A percentile compares a stretch with the other conserved stretches of the same genome.
Evolutionary conservation across 2,888 invertebrate genomes (phyloP).

Genomic region (Bembecia ichneumoniformis): DNA sequence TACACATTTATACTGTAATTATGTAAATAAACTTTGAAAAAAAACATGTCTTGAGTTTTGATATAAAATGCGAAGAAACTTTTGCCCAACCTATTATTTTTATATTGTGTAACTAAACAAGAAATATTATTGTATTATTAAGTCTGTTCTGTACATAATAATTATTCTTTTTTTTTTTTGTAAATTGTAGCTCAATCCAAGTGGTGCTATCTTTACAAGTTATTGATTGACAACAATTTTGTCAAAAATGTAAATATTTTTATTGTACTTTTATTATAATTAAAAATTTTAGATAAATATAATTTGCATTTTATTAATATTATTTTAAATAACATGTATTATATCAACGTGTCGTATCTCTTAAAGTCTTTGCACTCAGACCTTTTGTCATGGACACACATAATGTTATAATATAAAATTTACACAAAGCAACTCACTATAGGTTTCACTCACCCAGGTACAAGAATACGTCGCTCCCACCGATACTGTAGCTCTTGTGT

Average conservation of each 20-base stretch:
- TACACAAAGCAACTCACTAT: background rate
- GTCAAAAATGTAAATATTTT: slow-evolving; percentile 13
- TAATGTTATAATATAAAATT: background rate
- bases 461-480: slow-evolving; percentile 84
- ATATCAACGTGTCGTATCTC: background rate
- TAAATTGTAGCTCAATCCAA: slow-evolving; percentile 33
- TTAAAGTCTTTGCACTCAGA: too few relatives aligned
- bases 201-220: slow-evolving; percentile 35
- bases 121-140: background rate
- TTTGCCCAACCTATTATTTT: too few relatives aligned
- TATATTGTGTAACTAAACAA: background rate
- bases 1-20: too few relatives aligned
- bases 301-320: background rate
- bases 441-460: slow-evolving; percentile 85
- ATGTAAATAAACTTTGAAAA: too few relatives aligned
- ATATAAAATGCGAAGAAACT: too few relatives aligned
- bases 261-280: slow-evolving; percentile 1
- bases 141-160: background rate
- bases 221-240: slow-evolving; percentile 7
- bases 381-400: too few relatives aligned
- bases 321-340: background rate
- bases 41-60: too few relatives aligned
- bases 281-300: too few relatives aligned
- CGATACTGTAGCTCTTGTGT: slow-evolving; percentile 89
- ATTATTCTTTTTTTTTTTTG: background rate